Evolutionary conservation across 2,888 invertebrate genomes (phyloP).

Genomic region (Archips crataeganus): DNA sequence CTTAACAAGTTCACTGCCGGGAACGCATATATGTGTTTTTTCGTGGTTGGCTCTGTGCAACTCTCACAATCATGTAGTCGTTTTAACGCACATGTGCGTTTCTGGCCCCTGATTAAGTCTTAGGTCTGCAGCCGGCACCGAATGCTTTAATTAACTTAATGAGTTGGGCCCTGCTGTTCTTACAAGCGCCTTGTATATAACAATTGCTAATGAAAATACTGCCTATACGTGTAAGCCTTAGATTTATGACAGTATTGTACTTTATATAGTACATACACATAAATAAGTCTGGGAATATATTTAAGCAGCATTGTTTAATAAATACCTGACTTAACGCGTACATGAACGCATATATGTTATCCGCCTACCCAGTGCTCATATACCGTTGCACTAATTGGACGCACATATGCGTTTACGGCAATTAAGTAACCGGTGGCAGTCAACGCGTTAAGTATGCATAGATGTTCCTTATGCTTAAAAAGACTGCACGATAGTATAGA

Average conservation of each 20-base stretch:
- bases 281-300: background rate
- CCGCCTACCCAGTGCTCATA: background rate
- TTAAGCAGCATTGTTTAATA: background rate
- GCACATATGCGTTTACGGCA: background rate
- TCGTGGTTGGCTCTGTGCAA: too few species aligned
- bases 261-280: background rate
- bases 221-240: background rate
- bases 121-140: too few species aligned
- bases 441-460: constrained; percentile 3
- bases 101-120: too few species aligned
- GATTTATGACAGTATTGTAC: background rate
- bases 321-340: background rate
- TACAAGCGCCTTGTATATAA: background rate
- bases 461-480: constrained; percentile 16
- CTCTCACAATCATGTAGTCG: too few species aligned
- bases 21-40: too few species aligned
- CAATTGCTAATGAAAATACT: background rate
- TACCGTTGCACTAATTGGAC: background rate
- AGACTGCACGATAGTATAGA: constrained; percentile 25
- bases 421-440: background rate
- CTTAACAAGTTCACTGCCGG: too few species aligned
- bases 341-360: background rate
- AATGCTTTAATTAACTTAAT: too few species aligned
- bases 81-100: too few species aligned
- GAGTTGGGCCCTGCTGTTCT: too few species aligned